Percentiles rank a stretch among this genome's conserved stretches.
Conservation (phyloP, 2,888 invertebrate genomes). For the Xylota sylvarum region DNA sequence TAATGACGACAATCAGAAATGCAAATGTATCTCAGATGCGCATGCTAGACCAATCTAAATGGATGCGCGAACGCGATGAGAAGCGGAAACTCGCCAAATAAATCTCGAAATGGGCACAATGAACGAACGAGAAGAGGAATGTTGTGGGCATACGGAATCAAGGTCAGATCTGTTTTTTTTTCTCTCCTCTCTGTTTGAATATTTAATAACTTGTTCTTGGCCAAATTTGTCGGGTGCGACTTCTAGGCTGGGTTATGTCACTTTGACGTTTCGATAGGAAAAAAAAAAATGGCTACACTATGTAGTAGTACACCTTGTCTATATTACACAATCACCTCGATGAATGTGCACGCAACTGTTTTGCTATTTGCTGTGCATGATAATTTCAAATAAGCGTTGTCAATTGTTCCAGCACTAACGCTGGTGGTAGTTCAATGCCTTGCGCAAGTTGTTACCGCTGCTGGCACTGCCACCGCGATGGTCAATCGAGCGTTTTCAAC, state of each 20-base stretch:
- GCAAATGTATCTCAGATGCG: constrained; percentile 66
- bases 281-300: constrained; percentile 68
- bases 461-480: constrained; percentile 34
- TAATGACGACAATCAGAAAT: constrained; percentile 80
- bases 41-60: constrained; percentile 54
- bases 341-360: constrained; percentile 69
- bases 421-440: constrained; percentile 72
- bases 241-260: constrained; percentile 70
- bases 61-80: constrained; percentile 41
- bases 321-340: constrained; percentile 69
- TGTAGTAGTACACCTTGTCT: constrained; percentile 50
- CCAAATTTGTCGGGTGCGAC: constrained; percentile 67
- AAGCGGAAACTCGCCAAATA: constrained; percentile 60
- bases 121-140: constrained; percentile 63
- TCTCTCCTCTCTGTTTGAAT: neutral
- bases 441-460: constrained; percentile 48
- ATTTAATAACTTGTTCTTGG: constrained; percentile 63
- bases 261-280: constrained; percentile 54
- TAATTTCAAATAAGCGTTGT: constrained; percentile 63
- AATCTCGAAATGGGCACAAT: constrained; percentile 73
- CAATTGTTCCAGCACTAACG: constrained; percentile 50
- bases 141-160: constrained; percentile 71
- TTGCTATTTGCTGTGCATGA: constrained; percentile 57
- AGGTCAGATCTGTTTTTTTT: constrained; percentile 59
- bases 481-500: constrained; percentile 49